Percentiles rank a stretch among this genome's conserved stretches.
Conservation (phyloP, 2,888 invertebrate species). For the Odontocerum albicorne region DNA sequence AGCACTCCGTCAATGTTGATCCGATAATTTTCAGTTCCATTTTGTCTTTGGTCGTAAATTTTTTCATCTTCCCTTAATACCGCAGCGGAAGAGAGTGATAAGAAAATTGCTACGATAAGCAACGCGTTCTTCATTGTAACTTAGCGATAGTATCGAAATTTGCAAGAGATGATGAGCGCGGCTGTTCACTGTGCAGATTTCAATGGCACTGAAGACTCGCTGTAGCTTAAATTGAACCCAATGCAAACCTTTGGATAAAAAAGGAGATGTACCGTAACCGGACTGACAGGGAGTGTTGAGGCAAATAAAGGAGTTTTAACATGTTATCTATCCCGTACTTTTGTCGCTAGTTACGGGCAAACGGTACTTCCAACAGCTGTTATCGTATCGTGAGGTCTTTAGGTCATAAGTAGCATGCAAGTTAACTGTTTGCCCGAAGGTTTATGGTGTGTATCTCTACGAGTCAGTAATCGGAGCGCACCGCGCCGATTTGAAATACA, state of each 20-base stretch:
- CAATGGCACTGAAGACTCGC: constrained; percentile 26
- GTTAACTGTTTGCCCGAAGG: constrained; percentile 14
- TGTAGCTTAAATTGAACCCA: constrained; percentile 13
- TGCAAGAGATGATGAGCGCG: constrained; percentile 16
- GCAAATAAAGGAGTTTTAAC: constrained; percentile 19
- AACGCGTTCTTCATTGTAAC: constrained; percentile 6
- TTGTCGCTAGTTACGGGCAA: constrained; percentile 22
- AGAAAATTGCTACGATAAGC: constrained; percentile 26
- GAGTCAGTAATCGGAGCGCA: not conserved
- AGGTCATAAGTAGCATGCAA: constrained; percentile 23
- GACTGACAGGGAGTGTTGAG: constrained; percentile 25
- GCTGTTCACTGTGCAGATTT: constrained; percentile 24
- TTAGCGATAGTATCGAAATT: not conserved
- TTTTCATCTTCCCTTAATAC: constrained; percentile 43
- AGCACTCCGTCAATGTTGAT: constrained; percentile 71
- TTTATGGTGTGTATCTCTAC: not conserved
- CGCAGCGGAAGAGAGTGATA: constrained; percentile 38
- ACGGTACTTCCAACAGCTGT: constrained; percentile 23
- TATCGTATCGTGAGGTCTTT: constrained; percentile 23
- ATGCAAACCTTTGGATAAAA: constrained; percentile 3
- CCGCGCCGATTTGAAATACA: not conserved
- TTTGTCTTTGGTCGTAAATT: constrained; percentile 74
- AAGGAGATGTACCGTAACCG: constrained; percentile 18
- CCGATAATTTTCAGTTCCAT: constrained; percentile 74
- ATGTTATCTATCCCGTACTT: constrained; percentile 22